These are phyloP conservation scores for Drosophila arizonae DNA, from an alignment of 1,140 invertebrate species.

Conservation along the genomic window DNA sequence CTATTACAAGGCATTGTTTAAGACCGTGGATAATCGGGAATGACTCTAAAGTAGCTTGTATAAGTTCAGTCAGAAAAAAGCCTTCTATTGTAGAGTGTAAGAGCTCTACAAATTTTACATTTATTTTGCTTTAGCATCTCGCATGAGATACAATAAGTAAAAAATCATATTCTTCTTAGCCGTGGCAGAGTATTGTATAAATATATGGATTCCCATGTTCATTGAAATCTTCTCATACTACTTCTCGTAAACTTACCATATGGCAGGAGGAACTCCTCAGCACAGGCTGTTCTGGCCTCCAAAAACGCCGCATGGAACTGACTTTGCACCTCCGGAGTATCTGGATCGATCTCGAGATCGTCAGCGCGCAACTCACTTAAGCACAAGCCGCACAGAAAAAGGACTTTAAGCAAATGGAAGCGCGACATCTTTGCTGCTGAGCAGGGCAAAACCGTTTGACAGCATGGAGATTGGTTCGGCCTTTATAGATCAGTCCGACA, in stretches of 20 bases:
- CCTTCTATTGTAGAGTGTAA: too few relatives aligned
- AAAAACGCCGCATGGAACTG: constrained; percentile 48
- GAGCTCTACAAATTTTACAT: too few relatives aligned
- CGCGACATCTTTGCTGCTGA: constrained; percentile 28
- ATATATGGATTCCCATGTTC: too few relatives aligned
- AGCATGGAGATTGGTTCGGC: not conserved
- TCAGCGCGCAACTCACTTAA: constrained; percentile 21
- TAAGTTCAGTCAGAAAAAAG: too few relatives aligned
- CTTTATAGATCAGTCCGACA: constrained; percentile 42
- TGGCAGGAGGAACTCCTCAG: constrained; percentile 53
- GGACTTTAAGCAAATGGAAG: not conserved
- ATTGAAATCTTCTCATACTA: not conserved
- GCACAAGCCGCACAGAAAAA: constrained; percentile 3
- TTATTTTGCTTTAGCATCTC: too few relatives aligned
- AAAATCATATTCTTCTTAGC: too few relatives aligned
- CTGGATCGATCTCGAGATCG: constrained; percentile 40
- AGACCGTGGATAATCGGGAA: too few relatives aligned
- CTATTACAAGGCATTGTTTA: too few relatives aligned
- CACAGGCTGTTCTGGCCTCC: constrained; percentile 40
- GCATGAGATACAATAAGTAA: too few relatives aligned
- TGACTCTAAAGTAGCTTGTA: too few relatives aligned
- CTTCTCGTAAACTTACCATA: constrained; percentile 46
- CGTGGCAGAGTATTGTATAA: too few relatives aligned
- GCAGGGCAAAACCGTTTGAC: not conserved
- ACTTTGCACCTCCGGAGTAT: constrained; percentile 51